A percentile compares a stretch with the other conserved stretches of the same genome.
These are phyloP conservation scores for Nebria ingens DNA, from an alignment of 1,140 invertebrate genomes.

Conservation along the genomic window DNA sequence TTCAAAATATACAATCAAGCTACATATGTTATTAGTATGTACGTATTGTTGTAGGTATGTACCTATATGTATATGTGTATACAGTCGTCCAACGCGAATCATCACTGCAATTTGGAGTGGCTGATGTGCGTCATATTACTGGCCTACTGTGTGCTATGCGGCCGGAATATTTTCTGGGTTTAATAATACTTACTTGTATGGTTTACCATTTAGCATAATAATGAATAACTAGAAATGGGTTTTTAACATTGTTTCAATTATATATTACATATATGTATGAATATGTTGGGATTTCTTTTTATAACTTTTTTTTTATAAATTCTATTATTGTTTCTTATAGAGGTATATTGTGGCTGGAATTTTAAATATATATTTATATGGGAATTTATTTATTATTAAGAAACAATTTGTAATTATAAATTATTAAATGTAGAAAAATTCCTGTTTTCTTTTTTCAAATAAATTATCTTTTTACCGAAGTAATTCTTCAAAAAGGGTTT, in stretches of 20 bases:
- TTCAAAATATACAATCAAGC: slow-evolving; percentile 6
- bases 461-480: no score
- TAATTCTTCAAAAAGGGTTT: no score
- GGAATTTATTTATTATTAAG: no score
- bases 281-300: neutral
- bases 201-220: slow-evolving; percentile 4
- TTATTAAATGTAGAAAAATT: no score
- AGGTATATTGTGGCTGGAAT: no score
- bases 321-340: no score
- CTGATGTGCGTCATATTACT: neutral
- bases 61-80: neutral
- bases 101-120: neutral
- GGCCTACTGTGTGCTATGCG: neutral
- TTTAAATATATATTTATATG: no score
- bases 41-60: neutral
- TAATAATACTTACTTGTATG: slow-evolving; percentile 8
- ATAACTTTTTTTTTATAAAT: no score
- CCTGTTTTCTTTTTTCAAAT: no score
- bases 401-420: no score
- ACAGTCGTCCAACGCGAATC: neutral
- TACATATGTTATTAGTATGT: neutral
- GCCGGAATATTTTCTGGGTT: neutral
- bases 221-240: neutral
- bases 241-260: neutral
- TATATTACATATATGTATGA: neutral